Percentiles rank a stretch among this genome's conserved stretches.
These are phyloP conservation scores for Clistopyga incitator DNA, from an alignment of 2,888 invertebrate species.

Conservation along the genomic window DNA sequence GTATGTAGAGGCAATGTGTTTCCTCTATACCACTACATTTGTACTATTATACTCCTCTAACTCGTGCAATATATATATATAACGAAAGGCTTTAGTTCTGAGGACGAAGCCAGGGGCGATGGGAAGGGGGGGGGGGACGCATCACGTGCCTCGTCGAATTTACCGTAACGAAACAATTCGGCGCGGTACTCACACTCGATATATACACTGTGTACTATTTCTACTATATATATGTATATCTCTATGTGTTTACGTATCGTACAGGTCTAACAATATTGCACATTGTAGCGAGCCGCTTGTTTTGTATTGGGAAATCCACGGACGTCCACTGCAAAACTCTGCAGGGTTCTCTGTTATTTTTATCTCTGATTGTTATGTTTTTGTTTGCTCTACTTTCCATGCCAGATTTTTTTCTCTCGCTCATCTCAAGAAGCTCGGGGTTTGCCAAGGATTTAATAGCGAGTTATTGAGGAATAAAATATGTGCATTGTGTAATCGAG, in stretches of 20 bases:
- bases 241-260: neutral
- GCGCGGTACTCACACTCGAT: constrained; percentile 21
- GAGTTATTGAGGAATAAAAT: constrained; percentile 8
- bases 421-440: neutral
- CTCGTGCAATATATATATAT: constrained; percentile 38
- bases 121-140: too few species aligned
- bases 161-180: constrained; percentile 59
- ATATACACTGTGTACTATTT: constrained; percentile 11
- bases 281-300: constrained; percentile 28
- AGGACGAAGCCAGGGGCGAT: constrained; percentile 26
- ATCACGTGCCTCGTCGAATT: constrained; percentile 61
- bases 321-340: neutral
- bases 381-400: neutral
- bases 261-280: constrained; percentile 18
- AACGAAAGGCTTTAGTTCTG: constrained; percentile 35
- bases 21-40: neutral
- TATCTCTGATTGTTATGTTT: neutral
- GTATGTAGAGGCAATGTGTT: constrained; percentile 41
- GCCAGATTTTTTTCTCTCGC: neutral
- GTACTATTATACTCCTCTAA: constrained; percentile 45
- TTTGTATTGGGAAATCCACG: constrained; percentile 42
- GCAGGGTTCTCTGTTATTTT: constrained; percentile 3
- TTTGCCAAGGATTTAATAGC: neutral
- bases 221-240: neutral
- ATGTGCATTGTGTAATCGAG: neutral